A percentile compares a stretch with the other conserved stretches of the same genome.
Evolutionary conservation across 2,797 vertebrate genomes (phyloP).

Genomic region (Amniataba percoides): DNA sequence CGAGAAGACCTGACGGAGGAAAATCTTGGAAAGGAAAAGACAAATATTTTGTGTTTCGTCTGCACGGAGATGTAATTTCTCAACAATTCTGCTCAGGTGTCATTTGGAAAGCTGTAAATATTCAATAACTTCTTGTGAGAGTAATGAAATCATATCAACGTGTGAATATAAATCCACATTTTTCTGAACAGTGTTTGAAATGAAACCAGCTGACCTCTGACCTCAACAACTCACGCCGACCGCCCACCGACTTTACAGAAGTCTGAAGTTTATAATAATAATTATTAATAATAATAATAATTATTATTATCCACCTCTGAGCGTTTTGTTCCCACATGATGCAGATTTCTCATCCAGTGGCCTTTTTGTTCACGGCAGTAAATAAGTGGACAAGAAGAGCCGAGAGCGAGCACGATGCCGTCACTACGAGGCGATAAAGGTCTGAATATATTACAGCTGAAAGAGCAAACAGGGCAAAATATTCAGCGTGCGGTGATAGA

Average conservation of each 20-base stretch:
- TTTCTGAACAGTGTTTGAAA: not conserved
- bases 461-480: not conserved
- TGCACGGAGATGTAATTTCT: not conserved
- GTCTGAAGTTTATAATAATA: too few species aligned
- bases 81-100: not conserved
- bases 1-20: too few species aligned
- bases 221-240: conserved; percentile 55
- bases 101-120: not conserved
- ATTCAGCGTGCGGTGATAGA: not conserved
- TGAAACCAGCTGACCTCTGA: conserved; percentile 42
- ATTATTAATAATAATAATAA: too few species aligned
- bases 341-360: conserved; percentile 35
- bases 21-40: too few species aligned
- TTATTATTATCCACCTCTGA: not conserved
- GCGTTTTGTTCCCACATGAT: conserved; percentile 25
- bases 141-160: not conserved
- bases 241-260: conserved; percentile 10
- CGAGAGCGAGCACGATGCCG: not conserved
- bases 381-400: not conserved
- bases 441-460: not conserved
- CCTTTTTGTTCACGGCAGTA: conserved; percentile 21
- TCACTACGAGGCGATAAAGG: not conserved
- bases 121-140: not conserved
- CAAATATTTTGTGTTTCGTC: not conserved
- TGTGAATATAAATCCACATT: not conserved